phyloP scores from a whole-genome alignment of 2,797 vertebrate genomes.

The Sebastes hubbsi region DNA sequence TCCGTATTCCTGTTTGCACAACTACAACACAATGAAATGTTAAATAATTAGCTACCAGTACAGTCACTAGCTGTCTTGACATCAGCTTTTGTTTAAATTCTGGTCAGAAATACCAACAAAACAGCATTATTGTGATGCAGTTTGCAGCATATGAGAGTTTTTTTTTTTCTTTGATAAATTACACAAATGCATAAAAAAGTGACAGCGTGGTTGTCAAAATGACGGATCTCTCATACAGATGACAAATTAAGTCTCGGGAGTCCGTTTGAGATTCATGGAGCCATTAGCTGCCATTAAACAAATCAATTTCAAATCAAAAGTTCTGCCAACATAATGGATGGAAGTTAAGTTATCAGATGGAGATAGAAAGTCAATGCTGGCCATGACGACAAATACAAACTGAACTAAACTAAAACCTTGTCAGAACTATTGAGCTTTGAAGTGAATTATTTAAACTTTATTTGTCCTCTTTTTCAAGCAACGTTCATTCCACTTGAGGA shows the following conservation, averaged over 20 bases:
- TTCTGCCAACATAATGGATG: constrained; percentile 61
- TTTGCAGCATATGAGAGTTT: not conserved
- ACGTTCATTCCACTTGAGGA: not conserved
- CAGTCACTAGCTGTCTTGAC: no score
- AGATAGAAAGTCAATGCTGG: constrained; percentile 30
- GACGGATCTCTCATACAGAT: constrained; percentile 20
- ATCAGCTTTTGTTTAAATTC: not conserved
- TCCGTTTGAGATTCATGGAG: constrained; percentile 44
- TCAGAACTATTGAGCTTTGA: not conserved
- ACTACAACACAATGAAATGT: no score
- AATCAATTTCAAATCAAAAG: constrained; percentile 65
- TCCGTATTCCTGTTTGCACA: accelerated
- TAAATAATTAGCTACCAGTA: no score
- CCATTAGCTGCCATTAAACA: constrained; percentile 44
- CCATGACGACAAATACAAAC: not conserved
- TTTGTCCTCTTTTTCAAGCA: not conserved
- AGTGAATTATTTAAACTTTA: not conserved
- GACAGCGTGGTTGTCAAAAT: constrained; percentile 29
- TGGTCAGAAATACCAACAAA: not conserved
- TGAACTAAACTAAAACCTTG: not conserved
- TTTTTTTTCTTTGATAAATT: not conserved
- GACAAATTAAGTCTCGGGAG: constrained; percentile 34
- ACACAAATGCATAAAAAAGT: not conserved
- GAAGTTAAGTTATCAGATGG: constrained; percentile 34
- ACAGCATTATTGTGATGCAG: not conserved